Conservation (phyloP, 2,113 vertebrate genomes). For the Neopipo cinnamomea region DNA sequence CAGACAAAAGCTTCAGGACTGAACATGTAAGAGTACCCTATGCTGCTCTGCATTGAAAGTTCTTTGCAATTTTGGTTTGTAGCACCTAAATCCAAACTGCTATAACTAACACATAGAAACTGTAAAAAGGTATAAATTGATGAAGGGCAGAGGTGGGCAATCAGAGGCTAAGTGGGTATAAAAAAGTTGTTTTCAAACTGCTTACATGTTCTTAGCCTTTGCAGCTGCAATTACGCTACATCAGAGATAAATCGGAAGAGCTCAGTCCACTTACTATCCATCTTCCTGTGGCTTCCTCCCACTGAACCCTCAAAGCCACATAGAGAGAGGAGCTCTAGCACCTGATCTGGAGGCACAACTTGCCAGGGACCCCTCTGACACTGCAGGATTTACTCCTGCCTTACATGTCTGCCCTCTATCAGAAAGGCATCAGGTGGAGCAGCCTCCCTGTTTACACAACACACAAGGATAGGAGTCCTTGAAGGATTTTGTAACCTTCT, state of each 20-base stretch:
- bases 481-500: background rate
- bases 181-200: background rate
- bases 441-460: background rate
- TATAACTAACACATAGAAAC: background rate
- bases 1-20: background rate
- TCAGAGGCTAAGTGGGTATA: background rate
- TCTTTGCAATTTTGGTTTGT: background rate
- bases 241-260: background rate
- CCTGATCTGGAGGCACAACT: background rate
- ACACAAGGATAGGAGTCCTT: background rate
- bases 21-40: background rate
- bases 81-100: background rate
- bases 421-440: background rate
- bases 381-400: background rate
- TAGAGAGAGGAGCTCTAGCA: background rate
- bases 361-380: background rate
- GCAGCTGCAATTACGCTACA: background rate
- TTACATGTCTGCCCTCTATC: background rate
- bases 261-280: background rate
- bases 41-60: background rate
- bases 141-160: background rate
- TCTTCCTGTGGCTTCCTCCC: background rate
- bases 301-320: background rate
- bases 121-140: background rate
- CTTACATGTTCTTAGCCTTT: background rate